Conservation (phyloP, 2,888 invertebrate species). For the Heliconius sara region DNA sequence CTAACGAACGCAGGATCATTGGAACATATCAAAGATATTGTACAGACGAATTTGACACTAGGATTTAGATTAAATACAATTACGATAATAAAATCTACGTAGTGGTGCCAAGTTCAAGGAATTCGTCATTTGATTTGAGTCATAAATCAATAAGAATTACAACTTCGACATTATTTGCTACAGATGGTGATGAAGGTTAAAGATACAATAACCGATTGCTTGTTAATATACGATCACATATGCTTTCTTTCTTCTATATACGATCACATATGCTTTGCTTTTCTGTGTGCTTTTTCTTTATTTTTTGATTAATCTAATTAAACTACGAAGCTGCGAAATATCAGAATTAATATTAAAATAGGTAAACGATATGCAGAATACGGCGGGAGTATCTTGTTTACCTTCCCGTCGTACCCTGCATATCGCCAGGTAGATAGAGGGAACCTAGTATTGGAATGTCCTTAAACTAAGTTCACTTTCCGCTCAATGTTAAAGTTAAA, state of each 20-base stretch:
- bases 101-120: background rate
- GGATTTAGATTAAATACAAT: slow-evolving; percentile 17
- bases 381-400: too few species aligned
- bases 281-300: background rate
- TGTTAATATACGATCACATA: background rate
- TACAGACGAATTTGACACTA: background rate
- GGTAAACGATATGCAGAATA: too few species aligned
- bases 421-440: too few species aligned
- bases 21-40: slow-evolving; percentile 10
- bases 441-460: too few species aligned
- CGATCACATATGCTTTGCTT: background rate
- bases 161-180: background rate
- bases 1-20: background rate
- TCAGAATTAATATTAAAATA: too few species aligned
- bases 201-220: too few species aligned
- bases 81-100: background rate
- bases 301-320: background rate
- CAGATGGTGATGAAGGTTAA: too few species aligned
- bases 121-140: background rate
- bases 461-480: too few species aligned
- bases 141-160: slow-evolving; percentile 14
- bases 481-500: too few species aligned
- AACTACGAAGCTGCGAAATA: too few species aligned
- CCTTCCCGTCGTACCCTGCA: too few species aligned
- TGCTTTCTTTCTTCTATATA: background rate